Conservation (phyloP, 1,140 invertebrate genomes). For the Steinernema feltiae region DNA sequence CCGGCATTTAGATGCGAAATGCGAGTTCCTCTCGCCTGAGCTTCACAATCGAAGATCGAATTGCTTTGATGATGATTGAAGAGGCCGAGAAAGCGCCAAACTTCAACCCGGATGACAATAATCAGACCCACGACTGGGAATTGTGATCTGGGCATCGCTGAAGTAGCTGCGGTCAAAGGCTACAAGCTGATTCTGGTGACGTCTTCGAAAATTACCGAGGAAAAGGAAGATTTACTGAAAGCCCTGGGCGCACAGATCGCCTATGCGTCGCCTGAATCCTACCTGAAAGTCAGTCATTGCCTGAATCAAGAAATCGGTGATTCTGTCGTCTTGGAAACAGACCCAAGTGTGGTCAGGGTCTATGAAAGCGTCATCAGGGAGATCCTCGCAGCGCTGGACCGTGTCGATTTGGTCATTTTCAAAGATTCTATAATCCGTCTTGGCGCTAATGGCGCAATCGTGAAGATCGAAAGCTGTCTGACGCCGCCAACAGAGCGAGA, state of each 20-base stretch:
- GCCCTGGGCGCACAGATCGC: constrained; percentile 91
- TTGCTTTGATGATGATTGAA: constrained; percentile 84
- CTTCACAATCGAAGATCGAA: constrained; percentile 96
- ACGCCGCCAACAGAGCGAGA: too few relatives aligned
- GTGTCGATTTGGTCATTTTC: constrained; percentile 68
- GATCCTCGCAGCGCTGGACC: constrained; percentile 74
- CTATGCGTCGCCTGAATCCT: constrained; percentile 82
- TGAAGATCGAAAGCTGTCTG: too few relatives aligned
- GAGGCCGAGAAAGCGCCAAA: constrained; percentile 75
- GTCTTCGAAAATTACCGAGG: constrained; percentile 97
- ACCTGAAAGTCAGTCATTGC: constrained; percentile 80
- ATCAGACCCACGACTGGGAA: constrained; percentile 85
- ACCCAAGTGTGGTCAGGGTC: constrained; percentile 79
- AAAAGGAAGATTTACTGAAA: constrained; percentile 72
- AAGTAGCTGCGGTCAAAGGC: constrained; percentile 86
- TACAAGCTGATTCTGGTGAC: constrained; percentile 94
- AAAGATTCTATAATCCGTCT: too few relatives aligned
- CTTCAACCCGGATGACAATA: constrained; percentile 76
- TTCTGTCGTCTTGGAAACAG: constrained; percentile 83
- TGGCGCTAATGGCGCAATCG: too few relatives aligned
- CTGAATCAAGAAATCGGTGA: constrained; percentile 64
- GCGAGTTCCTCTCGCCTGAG: constrained; percentile 93
- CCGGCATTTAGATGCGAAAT: constrained; percentile 76
- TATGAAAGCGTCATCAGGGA: constrained; percentile 83
- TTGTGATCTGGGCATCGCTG: constrained; percentile 80